A percentile compares a stretch with the other conserved stretches of the same genome.
Evolutionary conservation across 1,140 invertebrate species (phyloP).

Genomic region (Dreissena polymorpha): DNA sequence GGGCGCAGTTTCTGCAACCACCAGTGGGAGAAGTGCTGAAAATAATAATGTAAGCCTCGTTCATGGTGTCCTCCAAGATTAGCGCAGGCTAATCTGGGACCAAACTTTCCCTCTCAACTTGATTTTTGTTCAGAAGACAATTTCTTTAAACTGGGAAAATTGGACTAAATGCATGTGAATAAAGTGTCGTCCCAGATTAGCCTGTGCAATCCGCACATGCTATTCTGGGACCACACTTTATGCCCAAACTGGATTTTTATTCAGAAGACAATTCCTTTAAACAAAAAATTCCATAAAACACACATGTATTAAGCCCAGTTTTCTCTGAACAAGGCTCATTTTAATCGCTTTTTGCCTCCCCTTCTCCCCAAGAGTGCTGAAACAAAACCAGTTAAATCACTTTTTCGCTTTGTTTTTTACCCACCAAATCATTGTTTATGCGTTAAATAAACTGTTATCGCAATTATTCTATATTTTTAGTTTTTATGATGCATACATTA

Average conservation of each 20-base stretch:
- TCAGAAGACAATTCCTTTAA: neutral
- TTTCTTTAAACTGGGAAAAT: too few relatives aligned
- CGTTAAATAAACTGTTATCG: too few relatives aligned
- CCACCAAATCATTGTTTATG: too few relatives aligned
- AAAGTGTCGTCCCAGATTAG: neutral
- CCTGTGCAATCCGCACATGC: too few relatives aligned
- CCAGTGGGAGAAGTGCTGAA: constrained; percentile 58
- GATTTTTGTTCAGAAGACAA: neutral
- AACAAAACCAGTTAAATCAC: too few relatives aligned
- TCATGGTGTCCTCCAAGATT: too few relatives aligned
- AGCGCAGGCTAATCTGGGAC: neutral
- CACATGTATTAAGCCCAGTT: neutral
- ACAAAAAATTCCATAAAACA: constrained; percentile 1
- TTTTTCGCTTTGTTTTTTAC: too few relatives aligned
- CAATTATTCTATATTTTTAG: too few relatives aligned
- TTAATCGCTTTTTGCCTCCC: too few relatives aligned
- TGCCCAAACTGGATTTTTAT: neutral
- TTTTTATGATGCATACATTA: too few relatives aligned
- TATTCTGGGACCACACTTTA: neutral
- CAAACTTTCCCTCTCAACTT: neutral
- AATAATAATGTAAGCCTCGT: neutral
- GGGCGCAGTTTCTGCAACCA: constrained; percentile 46
- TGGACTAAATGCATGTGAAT: too few relatives aligned
- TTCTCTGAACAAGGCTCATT: neutral
- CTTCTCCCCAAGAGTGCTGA: too few relatives aligned